These are phyloP conservation scores for Rhegmatorhina hoffmannsi DNA, from an alignment of 2,113 vertebrate genomes.

Conservation along the genomic window DNA sequence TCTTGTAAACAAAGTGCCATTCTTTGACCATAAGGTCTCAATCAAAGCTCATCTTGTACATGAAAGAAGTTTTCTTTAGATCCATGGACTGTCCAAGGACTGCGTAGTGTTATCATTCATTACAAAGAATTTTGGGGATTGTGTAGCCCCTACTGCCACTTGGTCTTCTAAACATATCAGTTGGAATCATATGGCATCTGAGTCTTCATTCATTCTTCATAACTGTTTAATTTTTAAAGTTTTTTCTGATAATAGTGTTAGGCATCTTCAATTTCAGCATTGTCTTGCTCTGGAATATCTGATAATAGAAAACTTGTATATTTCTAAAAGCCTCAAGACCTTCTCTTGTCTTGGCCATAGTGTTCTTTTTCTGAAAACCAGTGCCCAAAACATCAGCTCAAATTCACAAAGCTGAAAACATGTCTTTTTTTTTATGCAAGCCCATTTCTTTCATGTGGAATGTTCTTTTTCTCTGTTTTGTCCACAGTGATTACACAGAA, in stretches of 20 bases:
- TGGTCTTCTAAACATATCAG: background rate
- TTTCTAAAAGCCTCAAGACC: background rate
- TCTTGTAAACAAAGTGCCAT: background rate
- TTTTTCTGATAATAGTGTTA: background rate
- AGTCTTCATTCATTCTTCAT: background rate
- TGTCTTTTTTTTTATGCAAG: background rate
- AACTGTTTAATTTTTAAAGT: background rate
- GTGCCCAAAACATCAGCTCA: background rate
- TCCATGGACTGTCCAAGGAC: background rate
- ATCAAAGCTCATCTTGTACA: background rate
- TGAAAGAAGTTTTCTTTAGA: background rate
- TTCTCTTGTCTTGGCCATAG: background rate
- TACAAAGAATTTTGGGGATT: background rate
- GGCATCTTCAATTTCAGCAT: background rate
- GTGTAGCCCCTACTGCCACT: background rate
- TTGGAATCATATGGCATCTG: background rate
- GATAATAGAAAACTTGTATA: background rate
- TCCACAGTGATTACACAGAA: slow-evolving; percentile 2
- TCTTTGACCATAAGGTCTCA: background rate
- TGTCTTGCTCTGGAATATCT: background rate
- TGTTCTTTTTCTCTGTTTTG: background rate
- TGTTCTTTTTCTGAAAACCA: background rate
- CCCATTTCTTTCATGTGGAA: background rate
- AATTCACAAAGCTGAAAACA: background rate
- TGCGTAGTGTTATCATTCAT: background rate